Evolutionary conservation across 2,888 invertebrate genomes (phyloP).

Genomic region (Eilema depressum): DNA sequence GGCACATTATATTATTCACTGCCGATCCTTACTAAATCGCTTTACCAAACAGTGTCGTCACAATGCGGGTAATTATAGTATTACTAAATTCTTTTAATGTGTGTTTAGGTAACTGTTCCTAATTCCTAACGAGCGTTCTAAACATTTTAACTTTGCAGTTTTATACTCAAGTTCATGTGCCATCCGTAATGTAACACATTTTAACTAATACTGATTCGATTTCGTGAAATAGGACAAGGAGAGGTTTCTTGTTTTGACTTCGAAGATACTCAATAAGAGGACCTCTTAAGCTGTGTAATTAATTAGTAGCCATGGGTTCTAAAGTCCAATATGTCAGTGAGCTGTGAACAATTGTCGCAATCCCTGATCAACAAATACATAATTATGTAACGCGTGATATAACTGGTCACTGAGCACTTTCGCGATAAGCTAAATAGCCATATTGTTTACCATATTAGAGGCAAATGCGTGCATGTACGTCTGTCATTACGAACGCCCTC

Average conservation of each 20-base stretch:
- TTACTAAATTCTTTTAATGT: constrained; percentile 13
- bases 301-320: background rate
- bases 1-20: constrained; percentile 6
- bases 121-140: constrained; percentile 3
- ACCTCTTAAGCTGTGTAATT: background rate
- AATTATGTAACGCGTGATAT: constrained; percentile 39
- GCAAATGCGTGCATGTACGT: constrained; percentile 15
- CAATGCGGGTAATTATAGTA: constrained; percentile 20
- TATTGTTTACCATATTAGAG: constrained; percentile 38
- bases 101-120: constrained; percentile 11
- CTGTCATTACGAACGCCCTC: background rate
- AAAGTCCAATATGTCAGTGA: background rate
- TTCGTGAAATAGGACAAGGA: no score
- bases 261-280: background rate
- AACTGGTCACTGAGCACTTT: constrained; percentile 25
- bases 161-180: background rate
- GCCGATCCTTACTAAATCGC: constrained; percentile 8
- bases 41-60: constrained; percentile 16
- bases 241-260: background rate
- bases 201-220: background rate
- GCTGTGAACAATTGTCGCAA: constrained; percentile 10
- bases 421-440: constrained; percentile 19
- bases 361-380: constrained; percentile 11
- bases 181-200: background rate
- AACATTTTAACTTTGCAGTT: background rate